Percentiles rank a stretch among this genome's conserved stretches.
phyloP scores from a whole-genome alignment of 2,888 invertebrate species.

The Stenotaenia linearis region DNA sequence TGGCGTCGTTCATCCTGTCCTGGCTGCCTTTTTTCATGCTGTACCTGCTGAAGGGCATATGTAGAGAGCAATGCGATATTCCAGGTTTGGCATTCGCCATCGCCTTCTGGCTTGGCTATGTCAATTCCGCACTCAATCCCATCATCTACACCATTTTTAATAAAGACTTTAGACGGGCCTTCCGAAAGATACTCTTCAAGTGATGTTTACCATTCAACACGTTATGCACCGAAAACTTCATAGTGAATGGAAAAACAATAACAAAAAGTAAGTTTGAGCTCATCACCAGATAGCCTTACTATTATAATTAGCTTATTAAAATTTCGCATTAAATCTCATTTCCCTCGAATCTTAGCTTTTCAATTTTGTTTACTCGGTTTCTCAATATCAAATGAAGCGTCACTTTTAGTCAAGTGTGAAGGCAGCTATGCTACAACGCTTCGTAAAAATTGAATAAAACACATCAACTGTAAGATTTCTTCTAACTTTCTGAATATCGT shows the following conservation, averaged over 20 bases:
- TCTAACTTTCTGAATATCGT: background rate
- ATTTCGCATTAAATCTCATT: background rate
- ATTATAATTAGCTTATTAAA: background rate
- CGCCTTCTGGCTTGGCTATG: constrained; percentile 95
- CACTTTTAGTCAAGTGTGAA: background rate
- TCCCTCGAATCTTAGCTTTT: too few relatives aligned
- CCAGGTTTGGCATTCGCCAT: constrained; percentile 80
- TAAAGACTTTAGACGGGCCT: constrained; percentile 93
- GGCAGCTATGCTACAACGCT: background rate
- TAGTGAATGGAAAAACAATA: background rate
- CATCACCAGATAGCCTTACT: background rate
- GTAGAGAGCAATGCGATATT: constrained; percentile 62
- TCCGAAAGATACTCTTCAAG: constrained; percentile 91
- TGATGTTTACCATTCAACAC: constrained; percentile 57
- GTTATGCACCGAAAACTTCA: background rate
- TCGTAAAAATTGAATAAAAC: background rate
- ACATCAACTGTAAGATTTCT: background rate
- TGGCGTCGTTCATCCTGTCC: constrained; percentile 97
- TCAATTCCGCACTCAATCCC: constrained; percentile 93
- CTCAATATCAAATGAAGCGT: background rate
- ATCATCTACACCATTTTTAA: constrained; percentile 93
- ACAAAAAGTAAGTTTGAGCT: background rate
- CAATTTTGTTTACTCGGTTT: background rate
- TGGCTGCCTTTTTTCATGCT: constrained; percentile 98
- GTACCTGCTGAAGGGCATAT: constrained; percentile 79